Percentiles rank a stretch among this genome's conserved stretches.
phyloP scores from a whole-genome alignment of 2,888 invertebrate genomes.

The Theodoxus fluviatilis region DNA sequence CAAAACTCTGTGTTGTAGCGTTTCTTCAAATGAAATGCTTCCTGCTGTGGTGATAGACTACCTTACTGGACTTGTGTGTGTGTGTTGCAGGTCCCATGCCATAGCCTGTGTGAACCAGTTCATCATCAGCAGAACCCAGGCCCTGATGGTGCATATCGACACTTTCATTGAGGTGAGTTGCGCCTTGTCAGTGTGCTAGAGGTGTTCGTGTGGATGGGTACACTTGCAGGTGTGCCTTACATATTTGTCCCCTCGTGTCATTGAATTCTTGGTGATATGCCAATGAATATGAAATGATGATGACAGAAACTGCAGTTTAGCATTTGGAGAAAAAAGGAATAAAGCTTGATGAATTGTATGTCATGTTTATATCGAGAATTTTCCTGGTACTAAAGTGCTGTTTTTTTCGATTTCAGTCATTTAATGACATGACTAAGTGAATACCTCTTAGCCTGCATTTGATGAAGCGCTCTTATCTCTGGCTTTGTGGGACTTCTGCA shows the following conservation, averaged over 20 bases:
- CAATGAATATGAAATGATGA: no score
- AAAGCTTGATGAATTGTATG: background rate
- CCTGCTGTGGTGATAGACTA: no score
- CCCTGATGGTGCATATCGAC: constrained; percentile 93
- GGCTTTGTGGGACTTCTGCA: constrained; percentile 44
- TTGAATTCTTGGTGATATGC: no score
- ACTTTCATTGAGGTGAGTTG: constrained; percentile 78
- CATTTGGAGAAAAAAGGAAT: no score
- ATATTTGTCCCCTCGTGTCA: no score
- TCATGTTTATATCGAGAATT: background rate
- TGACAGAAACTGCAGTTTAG: no score
- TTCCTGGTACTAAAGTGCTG: background rate
- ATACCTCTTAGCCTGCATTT: no score
- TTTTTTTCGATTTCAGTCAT: background rate
- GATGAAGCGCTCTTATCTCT: background rate
- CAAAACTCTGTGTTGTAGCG: no score
- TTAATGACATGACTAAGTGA: background rate
- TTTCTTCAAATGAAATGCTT: no score
- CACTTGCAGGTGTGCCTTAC: no score
- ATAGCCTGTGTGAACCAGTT: constrained; percentile 99
- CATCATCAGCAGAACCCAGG: constrained; percentile 90
- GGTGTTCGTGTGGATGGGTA: background rate
- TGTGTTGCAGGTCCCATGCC: constrained; percentile 79
- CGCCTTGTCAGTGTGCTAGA: background rate
- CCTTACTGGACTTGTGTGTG: no score